Evolutionary conservation across 2,113 vertebrate genomes (phyloP).

Genomic region (Xenopus tropicalis): UCB_Xtro_10.0 CM004443.2:106685501-106686000

Average conservation of each 20-base stretch:
- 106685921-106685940: constrained; percentile 43
- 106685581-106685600: too few relatives aligned
- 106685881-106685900: constrained; percentile 32
- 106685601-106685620: too few relatives aligned
- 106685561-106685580: too few relatives aligned
- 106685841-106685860: constrained; percentile 35
- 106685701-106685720: constrained; percentile 12
- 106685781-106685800: constrained; percentile 14
- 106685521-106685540: too few relatives aligned
- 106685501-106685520: too few relatives aligned
- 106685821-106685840: constrained; percentile 36
- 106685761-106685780: constrained; percentile 17
- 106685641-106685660: too few relatives aligned
- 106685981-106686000: constrained; percentile 38
- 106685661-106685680: too few relatives aligned
- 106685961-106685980: constrained; percentile 38
- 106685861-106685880: constrained; percentile 34
- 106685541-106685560: too few relatives aligned
- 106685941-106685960: constrained; percentile 34
- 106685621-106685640: too few relatives aligned
- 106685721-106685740: constrained; percentile 23
- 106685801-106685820: constrained; percentile 27
- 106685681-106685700: too few relatives aligned
- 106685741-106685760: constrained; percentile 21
- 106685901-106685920: constrained; percentile 27